phyloP scores from a whole-genome alignment of 2,113 vertebrate species.

The Terrapene triunguis region DNA sequence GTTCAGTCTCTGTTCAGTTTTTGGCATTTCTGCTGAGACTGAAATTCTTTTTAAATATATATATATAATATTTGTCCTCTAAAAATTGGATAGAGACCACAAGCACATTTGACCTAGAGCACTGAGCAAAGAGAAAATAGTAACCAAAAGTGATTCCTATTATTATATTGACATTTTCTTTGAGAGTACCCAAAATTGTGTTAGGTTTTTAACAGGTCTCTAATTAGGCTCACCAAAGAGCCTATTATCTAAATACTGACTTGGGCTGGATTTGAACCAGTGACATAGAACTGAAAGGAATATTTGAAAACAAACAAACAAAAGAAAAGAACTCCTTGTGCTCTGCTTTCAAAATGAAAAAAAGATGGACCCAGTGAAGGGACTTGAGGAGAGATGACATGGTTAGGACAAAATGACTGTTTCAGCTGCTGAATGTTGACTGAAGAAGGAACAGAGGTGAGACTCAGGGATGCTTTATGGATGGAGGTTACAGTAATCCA shows the following conservation, averaged over 20 bases:
- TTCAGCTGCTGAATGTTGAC: not conserved
- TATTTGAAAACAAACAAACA: fast-evolving
- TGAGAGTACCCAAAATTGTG: not conserved
- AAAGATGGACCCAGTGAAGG: no score
- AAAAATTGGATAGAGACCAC: not conserved
- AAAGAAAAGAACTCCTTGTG: no score
- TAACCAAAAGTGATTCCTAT: not conserved
- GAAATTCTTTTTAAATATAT: not conserved
- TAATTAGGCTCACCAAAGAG: not conserved
- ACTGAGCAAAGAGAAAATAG: not conserved
- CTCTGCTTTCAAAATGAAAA: no score
- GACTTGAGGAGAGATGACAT: no score
- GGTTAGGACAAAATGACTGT: not conserved
- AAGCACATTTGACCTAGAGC: not conserved
- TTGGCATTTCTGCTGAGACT: not conserved
- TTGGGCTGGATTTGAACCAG: not conserved
- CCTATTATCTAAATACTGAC: fast-evolving
- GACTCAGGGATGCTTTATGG: not conserved
- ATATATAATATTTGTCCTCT: not conserved
- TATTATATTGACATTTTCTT: not conserved
- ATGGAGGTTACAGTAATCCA: not conserved
- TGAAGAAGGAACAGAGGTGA: not conserved
- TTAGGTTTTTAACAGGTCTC: not conserved
- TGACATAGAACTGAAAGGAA: not conserved
- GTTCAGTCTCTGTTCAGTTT: not conserved